A percentile compares a stretch with the other conserved stretches of the same genome.
phyloP scores from a whole-genome alignment of 1,140 invertebrate species.

The Bombus turneri region DNA sequence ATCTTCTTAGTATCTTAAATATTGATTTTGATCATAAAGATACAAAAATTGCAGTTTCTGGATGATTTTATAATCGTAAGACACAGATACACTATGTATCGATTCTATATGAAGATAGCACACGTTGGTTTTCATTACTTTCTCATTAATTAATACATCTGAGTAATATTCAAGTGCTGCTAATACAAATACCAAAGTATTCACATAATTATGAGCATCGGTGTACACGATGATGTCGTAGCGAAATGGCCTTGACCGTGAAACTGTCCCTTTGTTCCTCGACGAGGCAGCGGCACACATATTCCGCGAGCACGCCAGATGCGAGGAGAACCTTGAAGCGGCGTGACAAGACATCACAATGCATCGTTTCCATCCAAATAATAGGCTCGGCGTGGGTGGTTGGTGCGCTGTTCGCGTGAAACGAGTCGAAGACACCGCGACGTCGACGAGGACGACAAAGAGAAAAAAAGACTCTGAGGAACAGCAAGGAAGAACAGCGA shows the following conservation, averaged over 20 bases:
- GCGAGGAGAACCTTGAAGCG: conserved; percentile 28
- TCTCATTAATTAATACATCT: too few species aligned
- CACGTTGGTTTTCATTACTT: too few species aligned
- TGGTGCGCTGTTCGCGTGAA: not conserved
- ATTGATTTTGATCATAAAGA: too few species aligned
- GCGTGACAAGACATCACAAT: conserved; percentile 45
- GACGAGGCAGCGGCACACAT: not conserved
- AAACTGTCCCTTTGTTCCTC: conserved; percentile 48
- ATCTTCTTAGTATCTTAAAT: too few species aligned
- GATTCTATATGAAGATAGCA: too few species aligned
- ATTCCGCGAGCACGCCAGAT: not conserved
- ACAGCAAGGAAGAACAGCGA: not conserved
- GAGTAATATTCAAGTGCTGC: too few species aligned
- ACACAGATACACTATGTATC: too few species aligned
- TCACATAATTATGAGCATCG: too few species aligned
- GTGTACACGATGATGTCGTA: not conserved
- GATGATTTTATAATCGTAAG: too few species aligned
- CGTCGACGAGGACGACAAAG: not conserved
- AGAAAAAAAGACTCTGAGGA: not conserved
- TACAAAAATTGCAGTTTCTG: too few species aligned
- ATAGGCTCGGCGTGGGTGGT: conserved; percentile 10
- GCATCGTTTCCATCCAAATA: conserved; percentile 36
- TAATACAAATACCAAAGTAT: too few species aligned
- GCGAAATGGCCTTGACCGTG: conserved; percentile 47
- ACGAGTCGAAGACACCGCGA: not conserved